phyloP scores from a whole-genome alignment of 2,113 vertebrate species.

The Passer montanus region DNA sequence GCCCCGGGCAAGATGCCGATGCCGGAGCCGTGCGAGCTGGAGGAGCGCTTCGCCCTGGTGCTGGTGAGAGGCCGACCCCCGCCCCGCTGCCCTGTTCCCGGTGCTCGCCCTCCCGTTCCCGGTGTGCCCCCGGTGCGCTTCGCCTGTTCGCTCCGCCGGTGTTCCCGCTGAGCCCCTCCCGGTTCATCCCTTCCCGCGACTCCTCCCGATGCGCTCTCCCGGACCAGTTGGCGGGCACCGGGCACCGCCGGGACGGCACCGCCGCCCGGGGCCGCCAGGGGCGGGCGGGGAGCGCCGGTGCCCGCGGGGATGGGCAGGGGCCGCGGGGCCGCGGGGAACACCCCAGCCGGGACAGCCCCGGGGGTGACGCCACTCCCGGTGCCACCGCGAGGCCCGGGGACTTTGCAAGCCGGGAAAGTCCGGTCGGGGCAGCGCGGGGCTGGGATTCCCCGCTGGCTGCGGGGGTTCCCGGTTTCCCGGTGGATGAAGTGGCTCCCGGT shows the following conservation, averaged over 20 bases:
- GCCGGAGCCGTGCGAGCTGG: slow-evolving; percentile 93
- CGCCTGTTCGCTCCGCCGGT: neutral
- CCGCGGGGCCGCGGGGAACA: neutral
- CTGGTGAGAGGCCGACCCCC: slow-evolving; percentile 81
- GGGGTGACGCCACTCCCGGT: neutral
- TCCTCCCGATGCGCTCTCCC: neutral
- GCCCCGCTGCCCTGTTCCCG: neutral
- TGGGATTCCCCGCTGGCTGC: neutral
- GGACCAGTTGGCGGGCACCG: neutral
- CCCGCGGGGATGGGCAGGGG: neutral
- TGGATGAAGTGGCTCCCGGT: neutral
- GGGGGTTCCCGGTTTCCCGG: neutral
- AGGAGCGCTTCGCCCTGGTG: slow-evolving; percentile 94
- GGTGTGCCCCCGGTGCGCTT: neutral
- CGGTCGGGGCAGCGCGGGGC: neutral
- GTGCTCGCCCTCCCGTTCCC: neutral
- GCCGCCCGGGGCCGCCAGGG: neutral
- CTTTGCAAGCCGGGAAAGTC: neutral
- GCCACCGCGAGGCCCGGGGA: neutral
- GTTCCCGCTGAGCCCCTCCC: neutral
- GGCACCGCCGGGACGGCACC: neutral
- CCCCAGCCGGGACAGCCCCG: neutral
- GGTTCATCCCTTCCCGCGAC: neutral
- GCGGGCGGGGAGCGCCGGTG: neutral
- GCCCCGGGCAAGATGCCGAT: slow-evolving; percentile 92